Percentiles rank a stretch among this genome's conserved stretches.
These are phyloP conservation scores for Tringa solitaria DNA, from an alignment of 2,113 vertebrate genomes.

Conservation along the genomic window DNA sequence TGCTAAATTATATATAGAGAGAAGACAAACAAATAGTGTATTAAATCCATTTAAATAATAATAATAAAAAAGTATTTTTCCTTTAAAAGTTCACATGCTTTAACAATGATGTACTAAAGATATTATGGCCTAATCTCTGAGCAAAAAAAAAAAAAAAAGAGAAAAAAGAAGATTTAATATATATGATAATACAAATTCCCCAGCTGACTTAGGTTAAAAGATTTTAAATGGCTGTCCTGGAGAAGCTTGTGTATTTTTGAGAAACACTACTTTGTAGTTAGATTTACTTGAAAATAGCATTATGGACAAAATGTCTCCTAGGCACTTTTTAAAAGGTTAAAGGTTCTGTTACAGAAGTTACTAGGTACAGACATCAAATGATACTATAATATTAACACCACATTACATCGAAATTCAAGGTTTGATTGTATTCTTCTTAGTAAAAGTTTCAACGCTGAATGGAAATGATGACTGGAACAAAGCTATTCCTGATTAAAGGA, in stretches of 20 bases:
- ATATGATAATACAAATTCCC: constrained; percentile 8
- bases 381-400: not conserved
- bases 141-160: not conserved
- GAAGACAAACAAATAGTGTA: not conserved
- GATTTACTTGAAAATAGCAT: not conserved
- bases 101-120: not conserved
- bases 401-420: constrained; percentile 10
- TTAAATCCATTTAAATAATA: not conserved
- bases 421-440: constrained; percentile 15
- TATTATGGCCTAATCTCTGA: not conserved
- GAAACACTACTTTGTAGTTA: not conserved
- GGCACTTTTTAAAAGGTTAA: not conserved
- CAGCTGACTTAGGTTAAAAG: not conserved
- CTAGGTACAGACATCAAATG: not conserved
- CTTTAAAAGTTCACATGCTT: not conserved
- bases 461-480: constrained; percentile 65
- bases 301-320: not conserved
- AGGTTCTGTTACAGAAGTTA: not conserved
- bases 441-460: constrained; percentile 40
- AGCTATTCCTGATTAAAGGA: constrained; percentile 54
- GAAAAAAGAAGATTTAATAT: not conserved
- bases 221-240: not conserved
- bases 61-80: not conserved
- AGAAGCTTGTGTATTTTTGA: not conserved
- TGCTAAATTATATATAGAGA: not conserved